Conservation (phyloP, 2,888 invertebrate species). For the Podabrus alpinus region DNA sequence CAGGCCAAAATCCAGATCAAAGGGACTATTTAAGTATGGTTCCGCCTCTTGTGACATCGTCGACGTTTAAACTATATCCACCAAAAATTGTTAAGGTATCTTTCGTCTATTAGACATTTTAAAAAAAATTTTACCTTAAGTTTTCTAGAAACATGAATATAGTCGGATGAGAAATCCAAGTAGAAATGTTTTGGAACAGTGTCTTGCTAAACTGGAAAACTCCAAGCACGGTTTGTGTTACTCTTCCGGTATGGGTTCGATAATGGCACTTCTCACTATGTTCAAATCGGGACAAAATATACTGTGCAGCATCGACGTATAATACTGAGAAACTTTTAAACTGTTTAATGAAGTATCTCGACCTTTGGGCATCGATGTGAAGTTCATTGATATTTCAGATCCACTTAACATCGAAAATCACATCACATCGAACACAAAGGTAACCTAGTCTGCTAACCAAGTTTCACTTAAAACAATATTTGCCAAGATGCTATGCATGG, state of each 20-base stretch:
- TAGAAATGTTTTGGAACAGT: constrained; percentile 79
- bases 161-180: constrained; percentile 91
- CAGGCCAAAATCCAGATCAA: constrained; percentile 87
- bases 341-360: constrained; percentile 55
- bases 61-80: constrained; percentile 88
- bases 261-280: constrained; percentile 71
- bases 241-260: constrained; percentile 85
- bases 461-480: not conserved
- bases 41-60: constrained; percentile 85
- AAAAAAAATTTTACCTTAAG: not conserved
- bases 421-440: constrained; percentile 81
- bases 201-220: constrained; percentile 83
- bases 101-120: not conserved
- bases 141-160: constrained; percentile 78
- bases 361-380: constrained; percentile 67
- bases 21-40: constrained; percentile 86
- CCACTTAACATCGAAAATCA: constrained; percentile 65
- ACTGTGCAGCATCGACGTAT: constrained; percentile 84
- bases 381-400: constrained; percentile 76
- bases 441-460: constrained; percentile 45
- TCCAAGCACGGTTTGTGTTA: constrained; percentile 79
- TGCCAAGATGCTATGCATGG: constrained; percentile 83
- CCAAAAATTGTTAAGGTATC: constrained; percentile 49
- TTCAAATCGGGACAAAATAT: constrained; percentile 84
- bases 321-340: constrained; percentile 87